Evolutionary conservation across 2,888 invertebrate species (phyloP), one percentile per base, ranked within the genome.

Genomic region (Mimas tiliae): DNA sequence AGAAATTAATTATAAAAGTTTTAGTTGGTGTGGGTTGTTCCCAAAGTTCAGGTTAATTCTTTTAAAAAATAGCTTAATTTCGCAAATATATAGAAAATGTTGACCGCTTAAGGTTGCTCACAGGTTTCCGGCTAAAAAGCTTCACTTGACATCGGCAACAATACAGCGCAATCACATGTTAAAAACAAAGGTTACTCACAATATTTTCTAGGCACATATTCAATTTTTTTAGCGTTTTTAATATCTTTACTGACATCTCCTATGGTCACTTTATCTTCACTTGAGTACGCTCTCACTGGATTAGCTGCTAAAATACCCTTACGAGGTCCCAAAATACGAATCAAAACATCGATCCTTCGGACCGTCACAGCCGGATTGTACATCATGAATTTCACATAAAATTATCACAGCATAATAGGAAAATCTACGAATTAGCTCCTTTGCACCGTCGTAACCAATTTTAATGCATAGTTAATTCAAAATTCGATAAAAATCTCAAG

Each of bases 171-270:
- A 42, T 58, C 58, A 80, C 80, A 79, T 79, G 80, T 79, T 67
- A 73, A 73, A 62, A 68, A 66, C 45, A 58, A 69, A 67, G 55
- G 68, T 73, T 68, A 95, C 96, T 96, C 94, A 97, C 97, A 93
- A 84, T 97, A 97, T 77, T 96, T 96, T 76, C 94, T 91, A 9
- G 99, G 98, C n/a, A 99, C 97, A 84, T 97, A 95, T 93, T 98
- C 97, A 2, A 96, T 95, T 82, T 95, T 94, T 76, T 95, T 95
- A 0, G 97, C 95, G 58, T 87, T 80, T 67, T 80, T 79, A 12
- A 94, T 78, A 50, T 94, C 93, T 84, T 96, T 97, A 47, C 95
- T 94, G 71, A 97, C 95, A 88, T 96, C 96, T 73, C 96, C 97
- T 75, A 97, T 97, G 48, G 95, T 95, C 62, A 97, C 95, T 84